phyloP scores from a whole-genome alignment of 2,113 vertebrate species.

The Willisornis vidua region DNA sequence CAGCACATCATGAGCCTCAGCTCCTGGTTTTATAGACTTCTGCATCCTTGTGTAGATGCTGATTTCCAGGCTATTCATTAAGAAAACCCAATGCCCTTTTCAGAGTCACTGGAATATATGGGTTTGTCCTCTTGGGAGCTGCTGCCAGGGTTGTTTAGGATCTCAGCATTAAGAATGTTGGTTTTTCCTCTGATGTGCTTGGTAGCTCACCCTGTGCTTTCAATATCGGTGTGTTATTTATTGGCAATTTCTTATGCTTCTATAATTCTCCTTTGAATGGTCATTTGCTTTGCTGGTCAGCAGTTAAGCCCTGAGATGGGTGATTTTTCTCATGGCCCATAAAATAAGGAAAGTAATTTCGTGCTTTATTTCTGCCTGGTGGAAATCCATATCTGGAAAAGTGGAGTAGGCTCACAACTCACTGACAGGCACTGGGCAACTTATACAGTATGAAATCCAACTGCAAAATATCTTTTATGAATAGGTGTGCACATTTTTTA shows the following conservation, averaged over 20 bases:
- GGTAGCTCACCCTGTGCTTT: background rate
- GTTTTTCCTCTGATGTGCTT: background rate
- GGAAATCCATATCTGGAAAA: background rate
- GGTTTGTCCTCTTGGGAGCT: background rate
- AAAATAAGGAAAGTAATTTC: conserved; percentile 22
- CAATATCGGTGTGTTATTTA: background rate
- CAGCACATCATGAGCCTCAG: background rate
- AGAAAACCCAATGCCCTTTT: background rate
- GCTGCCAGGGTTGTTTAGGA: conserved; percentile 11
- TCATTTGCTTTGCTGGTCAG: conserved; percentile 33
- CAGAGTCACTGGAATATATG: background rate
- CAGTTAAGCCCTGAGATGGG: background rate
- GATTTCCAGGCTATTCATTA: background rate
- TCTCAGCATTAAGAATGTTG: background rate
- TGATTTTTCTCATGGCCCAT: conserved; percentile 12
- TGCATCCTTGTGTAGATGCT: background rate
- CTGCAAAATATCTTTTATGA: background rate
- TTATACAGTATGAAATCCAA: background rate
- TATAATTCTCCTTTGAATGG: conserved; percentile 37
- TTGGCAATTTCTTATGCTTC: background rate
- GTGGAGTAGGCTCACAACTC: background rate
- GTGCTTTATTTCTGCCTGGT: conserved; percentile 10
- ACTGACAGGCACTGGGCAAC: background rate
- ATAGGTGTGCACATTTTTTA: background rate
- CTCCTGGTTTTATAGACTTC: background rate